Conservation (phyloP, 1,140 invertebrate genomes). For the Micrasema longulum region DNA sequence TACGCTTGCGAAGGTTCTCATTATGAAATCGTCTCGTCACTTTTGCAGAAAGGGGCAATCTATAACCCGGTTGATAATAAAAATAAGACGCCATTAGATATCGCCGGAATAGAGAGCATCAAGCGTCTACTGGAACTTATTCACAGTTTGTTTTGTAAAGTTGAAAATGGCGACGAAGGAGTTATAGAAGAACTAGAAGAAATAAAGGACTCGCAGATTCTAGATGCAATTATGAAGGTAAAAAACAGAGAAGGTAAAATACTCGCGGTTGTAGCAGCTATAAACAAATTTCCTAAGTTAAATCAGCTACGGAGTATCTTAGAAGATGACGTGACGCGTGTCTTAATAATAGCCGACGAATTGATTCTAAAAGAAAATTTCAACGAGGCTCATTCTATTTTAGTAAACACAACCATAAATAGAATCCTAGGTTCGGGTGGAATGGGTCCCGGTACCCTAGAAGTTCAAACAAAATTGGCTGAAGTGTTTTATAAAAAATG, state of each 20-base stretch:
- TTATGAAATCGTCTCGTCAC: not conserved
- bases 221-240: constrained; percentile 2
- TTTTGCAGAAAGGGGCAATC: not conserved
- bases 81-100: constrained; percentile 1
- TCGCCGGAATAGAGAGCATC: not conserved
- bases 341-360: not conserved
- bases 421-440: not conserved
- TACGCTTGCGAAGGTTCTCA: constrained; percentile 1
- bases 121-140: not conserved
- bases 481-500: not conserved
- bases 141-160: not conserved
- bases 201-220: not conserved
- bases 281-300: not conserved
- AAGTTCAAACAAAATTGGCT: not conserved
- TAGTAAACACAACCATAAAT: not conserved
- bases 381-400: not conserved
- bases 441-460: constrained; percentile 1
- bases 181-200: not conserved
- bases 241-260: not conserved
- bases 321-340: not conserved
- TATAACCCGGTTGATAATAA: constrained; percentile 3
- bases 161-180: not conserved
- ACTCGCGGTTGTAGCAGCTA: not conserved
- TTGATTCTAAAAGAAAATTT: not conserved
- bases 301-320: not conserved